These are phyloP conservation scores for Limnephilus rhombicus DNA, from an alignment of 2,888 invertebrate genomes.

Conservation along the genomic window DNA sequence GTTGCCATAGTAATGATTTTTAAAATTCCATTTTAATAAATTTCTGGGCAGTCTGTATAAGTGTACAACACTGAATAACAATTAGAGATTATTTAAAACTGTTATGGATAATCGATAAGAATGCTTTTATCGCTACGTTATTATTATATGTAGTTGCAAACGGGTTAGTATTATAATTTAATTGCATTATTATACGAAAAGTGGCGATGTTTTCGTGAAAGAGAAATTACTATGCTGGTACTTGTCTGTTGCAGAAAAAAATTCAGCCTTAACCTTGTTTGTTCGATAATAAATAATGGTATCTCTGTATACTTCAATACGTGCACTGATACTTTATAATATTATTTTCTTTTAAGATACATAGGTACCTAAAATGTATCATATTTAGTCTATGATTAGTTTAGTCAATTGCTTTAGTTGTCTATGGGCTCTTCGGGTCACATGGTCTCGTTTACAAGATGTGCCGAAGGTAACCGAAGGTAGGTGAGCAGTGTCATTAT, in stretches of 20 bases:
- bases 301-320: background rate
- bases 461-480: too few relatives aligned
- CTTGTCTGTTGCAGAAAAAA: background rate
- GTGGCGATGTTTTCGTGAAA: background rate
- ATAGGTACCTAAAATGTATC: too few relatives aligned
- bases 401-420: too few relatives aligned
- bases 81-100: slow-evolving; percentile 3
- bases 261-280: background rate
- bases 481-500: too few relatives aligned
- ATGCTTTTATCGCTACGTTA: background rate
- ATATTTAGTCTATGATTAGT: too few relatives aligned
- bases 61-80: background rate
- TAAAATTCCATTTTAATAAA: too few relatives aligned
- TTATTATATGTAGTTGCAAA: background rate
- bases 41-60: too few relatives aligned
- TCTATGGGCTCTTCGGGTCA: too few relatives aligned
- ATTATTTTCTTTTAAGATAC: background rate
- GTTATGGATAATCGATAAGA: background rate
- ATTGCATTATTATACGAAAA: background rate
- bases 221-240: background rate
- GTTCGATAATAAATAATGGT: background rate
- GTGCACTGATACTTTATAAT: background rate
- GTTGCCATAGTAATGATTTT: too few relatives aligned
- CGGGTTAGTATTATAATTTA: background rate
- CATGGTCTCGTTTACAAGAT: too few relatives aligned